These are phyloP conservation scores for Anguilla japonica DNA, from an alignment of 2,113 vertebrate genomes.

Conservation along the genomic window DNA sequence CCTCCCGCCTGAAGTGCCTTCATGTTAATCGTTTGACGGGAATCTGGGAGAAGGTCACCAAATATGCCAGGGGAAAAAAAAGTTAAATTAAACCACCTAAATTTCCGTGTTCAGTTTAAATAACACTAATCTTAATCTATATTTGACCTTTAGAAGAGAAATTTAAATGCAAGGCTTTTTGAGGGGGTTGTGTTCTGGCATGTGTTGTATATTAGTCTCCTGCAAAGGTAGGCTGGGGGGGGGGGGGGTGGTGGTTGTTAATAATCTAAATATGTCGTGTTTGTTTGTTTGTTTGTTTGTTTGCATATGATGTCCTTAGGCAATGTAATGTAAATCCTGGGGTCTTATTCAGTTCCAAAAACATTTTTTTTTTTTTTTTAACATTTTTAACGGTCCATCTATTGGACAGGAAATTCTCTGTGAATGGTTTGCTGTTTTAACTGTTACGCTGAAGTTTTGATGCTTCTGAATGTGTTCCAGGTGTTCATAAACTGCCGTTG, in stretches of 20 bases:
- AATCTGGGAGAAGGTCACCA: not conserved
- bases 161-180: too few species aligned
- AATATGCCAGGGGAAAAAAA: not conserved
- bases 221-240: not conserved
- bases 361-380: too few species aligned
- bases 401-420: too few species aligned
- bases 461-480: too few species aligned
- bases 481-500: too few species aligned
- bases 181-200: too few species aligned
- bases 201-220: not conserved
- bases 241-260: not conserved
- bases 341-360: too few species aligned
- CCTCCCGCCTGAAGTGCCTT: not conserved
- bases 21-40: constrained; percentile 20
- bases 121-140: not conserved
- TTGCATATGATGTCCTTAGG: not conserved
- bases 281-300: not conserved
- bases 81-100: not conserved
- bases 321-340: not conserved
- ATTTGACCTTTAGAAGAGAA: too few species aligned
- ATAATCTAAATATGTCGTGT: not conserved
- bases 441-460: too few species aligned
- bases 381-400: too few species aligned
- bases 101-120: not conserved
- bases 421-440: too few species aligned